Conservation (phyloP, 2,888 invertebrate genomes). For the Tenthredo mesomela region DNA sequence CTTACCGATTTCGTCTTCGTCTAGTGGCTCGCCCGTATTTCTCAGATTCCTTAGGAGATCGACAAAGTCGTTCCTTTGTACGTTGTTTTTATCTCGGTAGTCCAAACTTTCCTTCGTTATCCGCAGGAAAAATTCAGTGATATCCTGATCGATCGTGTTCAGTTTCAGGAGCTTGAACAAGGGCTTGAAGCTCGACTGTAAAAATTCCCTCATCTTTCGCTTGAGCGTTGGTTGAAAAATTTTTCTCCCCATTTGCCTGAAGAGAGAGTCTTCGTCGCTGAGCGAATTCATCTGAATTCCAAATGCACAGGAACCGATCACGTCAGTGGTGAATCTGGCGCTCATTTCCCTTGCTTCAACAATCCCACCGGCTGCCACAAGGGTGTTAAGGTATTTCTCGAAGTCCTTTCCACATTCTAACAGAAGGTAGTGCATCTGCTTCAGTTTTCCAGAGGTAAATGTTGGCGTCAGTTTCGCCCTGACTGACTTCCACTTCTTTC, state of each 20-base stretch:
- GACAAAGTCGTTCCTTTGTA: constrained; percentile 79
- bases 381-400: constrained; percentile 75
- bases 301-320: constrained; percentile 77
- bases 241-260: constrained; percentile 62
- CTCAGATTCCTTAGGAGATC: constrained; percentile 79
- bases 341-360: constrained; percentile 67
- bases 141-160: constrained; percentile 68
- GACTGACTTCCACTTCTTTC: constrained; percentile 83
- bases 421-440: constrained; percentile 83
- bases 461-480: constrained; percentile 84
- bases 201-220: constrained; percentile 32
- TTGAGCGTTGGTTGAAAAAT: constrained; percentile 58
- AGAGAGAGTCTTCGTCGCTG: constrained; percentile 71
- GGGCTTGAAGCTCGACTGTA: constrained; percentile 66
- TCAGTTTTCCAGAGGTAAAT: constrained; percentile 85
- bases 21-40: constrained; percentile 65
- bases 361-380: constrained; percentile 71
- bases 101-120: constrained; percentile 78
- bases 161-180: constrained; percentile 71
- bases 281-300: constrained; percentile 76
- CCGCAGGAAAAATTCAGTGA: constrained; percentile 77
- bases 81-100: constrained; percentile 76
- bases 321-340: constrained; percentile 76
- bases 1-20: constrained; percentile 37
- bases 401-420: constrained; percentile 81